Percentiles rank a stretch among this genome's conserved stretches.
These are phyloP conservation scores for Patella pellucida DNA, from an alignment of 2,888 invertebrate species.

Conservation along the genomic window DNA sequence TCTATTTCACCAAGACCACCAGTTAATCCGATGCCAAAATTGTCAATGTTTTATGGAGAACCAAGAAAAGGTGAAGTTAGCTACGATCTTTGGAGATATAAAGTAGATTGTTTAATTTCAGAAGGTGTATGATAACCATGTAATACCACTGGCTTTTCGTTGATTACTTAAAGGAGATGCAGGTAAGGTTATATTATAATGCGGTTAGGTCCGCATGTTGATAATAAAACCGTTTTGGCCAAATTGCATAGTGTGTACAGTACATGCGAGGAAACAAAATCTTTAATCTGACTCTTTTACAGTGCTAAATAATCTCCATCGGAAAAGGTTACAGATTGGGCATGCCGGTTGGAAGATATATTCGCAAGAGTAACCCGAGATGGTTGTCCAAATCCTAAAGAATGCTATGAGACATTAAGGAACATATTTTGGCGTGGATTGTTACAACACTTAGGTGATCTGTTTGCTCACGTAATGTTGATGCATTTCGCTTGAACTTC, in stretches of 20 bases:
- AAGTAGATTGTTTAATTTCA: no score
- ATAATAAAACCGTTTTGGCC: neutral
- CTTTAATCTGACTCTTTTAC: no score
- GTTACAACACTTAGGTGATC: neutral
- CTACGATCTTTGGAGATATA: no score
- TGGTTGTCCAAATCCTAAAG: neutral
- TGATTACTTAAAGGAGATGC: no score
- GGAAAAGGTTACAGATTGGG: no score
- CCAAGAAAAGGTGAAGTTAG: no score
- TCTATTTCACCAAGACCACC: no score
- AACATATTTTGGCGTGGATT: neutral
- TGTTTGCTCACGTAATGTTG: neutral
- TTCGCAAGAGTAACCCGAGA: neutral
- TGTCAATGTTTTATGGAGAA: conserved; percentile 14
- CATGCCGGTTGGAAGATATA: conserved; percentile 13
- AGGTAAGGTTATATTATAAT: neutral
- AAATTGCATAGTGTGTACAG: conserved; percentile 13
- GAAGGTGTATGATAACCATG: neutral
- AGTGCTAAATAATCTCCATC: no score
- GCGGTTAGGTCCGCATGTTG: conserved; percentile 7
- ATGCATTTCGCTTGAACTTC: neutral
- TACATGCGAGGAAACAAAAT: neutral
- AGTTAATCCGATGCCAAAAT: neutral
- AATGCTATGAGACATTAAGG: neutral
- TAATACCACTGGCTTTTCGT: neutral